phyloP scores from a whole-genome alignment of 1,140 invertebrate genomes.

The Euglossa dilemma region DNA sequence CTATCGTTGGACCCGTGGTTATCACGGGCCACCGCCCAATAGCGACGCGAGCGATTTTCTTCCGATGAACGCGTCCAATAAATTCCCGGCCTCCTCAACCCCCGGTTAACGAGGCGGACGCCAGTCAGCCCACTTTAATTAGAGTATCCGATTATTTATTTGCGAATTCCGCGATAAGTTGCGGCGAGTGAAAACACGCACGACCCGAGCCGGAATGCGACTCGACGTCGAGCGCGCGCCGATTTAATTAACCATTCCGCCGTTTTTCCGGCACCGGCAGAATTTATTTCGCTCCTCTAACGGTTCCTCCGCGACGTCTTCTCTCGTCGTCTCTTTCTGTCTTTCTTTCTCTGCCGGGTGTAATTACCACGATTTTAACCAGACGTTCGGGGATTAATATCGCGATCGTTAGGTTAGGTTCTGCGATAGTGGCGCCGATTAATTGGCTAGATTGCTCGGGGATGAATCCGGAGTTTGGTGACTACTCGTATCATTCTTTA shows the following conservation, averaged over 20 bases:
- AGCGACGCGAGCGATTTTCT: neutral
- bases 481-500: too few species aligned
- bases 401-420: neutral
- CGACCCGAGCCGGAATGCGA: neutral
- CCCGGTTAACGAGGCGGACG: neutral
- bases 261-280: slow-evolving; percentile 31
- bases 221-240: neutral
- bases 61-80: neutral
- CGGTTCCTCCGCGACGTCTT: slow-evolving; percentile 8
- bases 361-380: slow-evolving; percentile 28
- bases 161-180: slow-evolving; percentile 32
- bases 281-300: slow-evolving; percentile 33
- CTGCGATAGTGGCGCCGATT: too few species aligned
- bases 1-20: neutral
- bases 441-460: too few species aligned
- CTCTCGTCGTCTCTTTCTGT: too few species aligned
- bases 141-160: slow-evolving; percentile 41
- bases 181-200: slow-evolving; percentile 5
- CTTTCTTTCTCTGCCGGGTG: neutral
- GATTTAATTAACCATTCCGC: slow-evolving; percentile 30
- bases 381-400: neutral
- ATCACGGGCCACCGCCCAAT: neutral
- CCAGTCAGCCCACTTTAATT: slow-evolving; percentile 24
- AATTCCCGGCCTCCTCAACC: neutral
- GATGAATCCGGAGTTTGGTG: too few species aligned